Percentiles rank a stretch among this genome's conserved stretches.
Conservation (phyloP, 2,888 invertebrate genomes). For the Leptinotarsa peninsularis region DNA sequence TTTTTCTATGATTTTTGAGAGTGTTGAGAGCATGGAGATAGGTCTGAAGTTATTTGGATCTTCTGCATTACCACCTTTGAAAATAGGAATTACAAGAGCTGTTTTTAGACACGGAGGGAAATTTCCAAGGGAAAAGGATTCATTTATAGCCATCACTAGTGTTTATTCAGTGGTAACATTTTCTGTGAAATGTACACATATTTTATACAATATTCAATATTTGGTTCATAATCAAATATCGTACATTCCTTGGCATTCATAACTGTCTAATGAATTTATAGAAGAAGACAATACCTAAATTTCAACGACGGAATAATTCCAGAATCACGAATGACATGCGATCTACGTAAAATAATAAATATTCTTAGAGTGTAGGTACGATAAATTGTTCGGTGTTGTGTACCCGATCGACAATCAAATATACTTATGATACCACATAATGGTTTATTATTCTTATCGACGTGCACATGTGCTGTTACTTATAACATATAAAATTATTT, state of each 20-base stretch:
- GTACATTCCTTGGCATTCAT: neutral
- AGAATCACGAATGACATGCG: conserved; percentile 25
- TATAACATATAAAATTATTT: conserved; percentile 58
- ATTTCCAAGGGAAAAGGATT: no score
- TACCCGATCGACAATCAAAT: conserved; percentile 57
- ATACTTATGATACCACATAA: conserved; percentile 51
- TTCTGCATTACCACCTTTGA: no score
- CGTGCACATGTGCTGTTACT: conserved; percentile 57
- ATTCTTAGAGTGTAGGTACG: conserved; percentile 54
- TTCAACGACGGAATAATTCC: neutral
- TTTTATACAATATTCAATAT: neutral
- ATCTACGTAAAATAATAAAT: conserved; percentile 47
- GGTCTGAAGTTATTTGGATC: no score
- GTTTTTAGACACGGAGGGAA: no score
- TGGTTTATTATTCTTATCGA: conserved; percentile 58
- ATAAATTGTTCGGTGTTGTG: conserved; percentile 55
- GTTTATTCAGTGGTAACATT: no score
- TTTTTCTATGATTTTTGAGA: no score
- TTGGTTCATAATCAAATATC: neutral
- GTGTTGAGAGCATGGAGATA: no score
- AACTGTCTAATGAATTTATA: conserved; percentile 31
- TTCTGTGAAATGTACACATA: no score
- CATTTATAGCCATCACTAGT: no score
- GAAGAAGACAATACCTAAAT: conserved; percentile 16
- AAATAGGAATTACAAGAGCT: no score